These are phyloP conservation scores for Neoscelio sp. DNA, from an alignment of 2,888 invertebrate genomes.

Conservation along the genomic window DNA sequence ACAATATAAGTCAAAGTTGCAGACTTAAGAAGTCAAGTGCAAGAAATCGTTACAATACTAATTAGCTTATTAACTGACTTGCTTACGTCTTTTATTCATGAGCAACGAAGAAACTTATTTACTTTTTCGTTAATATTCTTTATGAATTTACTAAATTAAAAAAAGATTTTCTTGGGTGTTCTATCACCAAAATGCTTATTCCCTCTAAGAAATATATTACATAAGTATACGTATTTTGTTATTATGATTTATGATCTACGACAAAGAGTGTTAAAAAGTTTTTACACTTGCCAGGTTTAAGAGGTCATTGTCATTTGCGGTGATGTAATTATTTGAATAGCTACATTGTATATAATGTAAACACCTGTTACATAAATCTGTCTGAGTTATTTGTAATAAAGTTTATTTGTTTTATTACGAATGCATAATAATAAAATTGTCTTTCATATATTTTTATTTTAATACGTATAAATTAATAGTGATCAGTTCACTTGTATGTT, in stretches of 20 bases:
- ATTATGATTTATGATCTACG: conserved; percentile 12
- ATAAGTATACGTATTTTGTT: conserved; percentile 6
- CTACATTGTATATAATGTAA: conserved; percentile 26
- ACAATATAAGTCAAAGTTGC: background rate
- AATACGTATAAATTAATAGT: background rate
- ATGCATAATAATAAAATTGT: background rate
- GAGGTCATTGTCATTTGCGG: conserved; percentile 40
- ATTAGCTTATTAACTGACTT: too few relatives aligned
- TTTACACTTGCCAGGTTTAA: conserved; percentile 29
- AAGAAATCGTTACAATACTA: background rate
- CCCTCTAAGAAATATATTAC: too few relatives aligned
- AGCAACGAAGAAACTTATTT: too few relatives aligned
- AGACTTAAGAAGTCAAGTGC: too few relatives aligned
- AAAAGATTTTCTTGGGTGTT: too few relatives aligned
- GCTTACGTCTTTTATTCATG: too few relatives aligned
- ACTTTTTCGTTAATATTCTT: too few relatives aligned
- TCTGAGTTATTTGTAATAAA: conserved; percentile 18
- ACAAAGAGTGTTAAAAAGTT: conserved; percentile 25
- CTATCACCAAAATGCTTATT: background rate
- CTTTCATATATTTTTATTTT: background rate
- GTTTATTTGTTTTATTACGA: conserved; percentile 17
- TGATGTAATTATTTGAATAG: conserved; percentile 51
- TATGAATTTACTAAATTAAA: too few relatives aligned
- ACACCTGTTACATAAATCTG: conserved; percentile 29
- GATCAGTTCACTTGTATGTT: background rate